Evolutionary conservation across 2,888 invertebrate species (phyloP), one percentile per base, ranked within the genome.

Genomic region (Eupithecia exiguata): DNA sequence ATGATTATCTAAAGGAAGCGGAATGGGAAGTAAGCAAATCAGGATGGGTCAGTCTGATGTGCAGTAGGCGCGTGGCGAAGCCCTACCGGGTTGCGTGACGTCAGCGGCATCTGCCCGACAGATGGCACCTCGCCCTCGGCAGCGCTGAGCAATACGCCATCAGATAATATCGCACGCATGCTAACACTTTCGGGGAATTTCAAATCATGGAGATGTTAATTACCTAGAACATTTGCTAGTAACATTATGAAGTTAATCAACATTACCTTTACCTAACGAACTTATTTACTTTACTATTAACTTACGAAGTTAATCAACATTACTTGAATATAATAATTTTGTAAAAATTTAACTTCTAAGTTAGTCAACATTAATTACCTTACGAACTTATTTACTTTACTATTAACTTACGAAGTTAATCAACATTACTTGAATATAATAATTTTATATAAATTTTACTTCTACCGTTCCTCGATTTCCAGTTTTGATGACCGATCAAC

Each of bases 71-170:
- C 86, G 89, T 89, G 89, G 25, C 88, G 84, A 88, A 89, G 91
- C 90, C 91, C 88, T 87, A 85, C 82, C 83, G 82, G 91, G 91
- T 92, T 92, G 94, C 93, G 91, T 94, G 94, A 94, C 94, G 93
- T 93, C 92, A 92, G 89, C 83, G 84, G 88, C 94, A 94, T 94
- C 94, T 94, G 94, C 90, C 91, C 84, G 91, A 86, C 94, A 94
- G 94, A 92, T 94, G 94, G 93, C 91, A 88, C 70, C 87, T 85
- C 89, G 86, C 92, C 91, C 89, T 35, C 46, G 62, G 46, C 65
- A 58, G 43, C 36, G 4, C 21, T 25, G 21, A 65, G 84, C 84
- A 78, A 81, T 58, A 58, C 58, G 14, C 82, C 81, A 79, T 83
- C 82, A 92, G 94, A 94, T 94, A 90, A 90, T 93, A 94, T 93